Conservation (phyloP, 1,140 invertebrate genomes). For the Colletes latitarsis region DNA sequence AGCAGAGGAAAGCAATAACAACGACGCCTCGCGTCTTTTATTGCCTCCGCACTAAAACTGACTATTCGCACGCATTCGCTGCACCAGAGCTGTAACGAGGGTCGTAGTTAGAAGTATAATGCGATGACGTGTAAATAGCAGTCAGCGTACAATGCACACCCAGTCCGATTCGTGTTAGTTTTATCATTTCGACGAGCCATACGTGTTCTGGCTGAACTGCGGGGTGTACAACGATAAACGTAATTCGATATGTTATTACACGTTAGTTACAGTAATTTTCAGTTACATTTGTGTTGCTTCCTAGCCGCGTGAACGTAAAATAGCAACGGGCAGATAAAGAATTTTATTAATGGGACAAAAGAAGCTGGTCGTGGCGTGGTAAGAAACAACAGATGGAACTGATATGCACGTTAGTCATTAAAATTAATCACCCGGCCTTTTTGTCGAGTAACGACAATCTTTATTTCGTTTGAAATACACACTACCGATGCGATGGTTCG, state of each 20-base stretch:
- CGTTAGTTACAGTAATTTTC: conserved; percentile 6
- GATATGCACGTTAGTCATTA: conserved; percentile 27
- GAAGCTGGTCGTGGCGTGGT: background rate
- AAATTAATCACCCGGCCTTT: conserved; percentile 21
- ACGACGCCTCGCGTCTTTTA: conserved; percentile 52
- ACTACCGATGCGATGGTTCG: too few relatives aligned
- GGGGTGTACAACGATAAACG: background rate
- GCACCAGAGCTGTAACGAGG: conserved; percentile 46
- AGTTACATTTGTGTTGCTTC: background rate
- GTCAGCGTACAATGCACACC: conserved; percentile 35
- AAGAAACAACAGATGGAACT: background rate
- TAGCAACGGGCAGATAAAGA: background rate
- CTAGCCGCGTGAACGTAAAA: background rate
- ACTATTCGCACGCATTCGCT: conserved; percentile 50
- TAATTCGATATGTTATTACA: conserved; percentile 6
- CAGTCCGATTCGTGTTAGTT: conserved; percentile 33
- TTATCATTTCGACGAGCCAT: conserved; percentile 42
- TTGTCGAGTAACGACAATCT: conserved; percentile 6
- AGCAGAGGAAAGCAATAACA: conserved; percentile 28
- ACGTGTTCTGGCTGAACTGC: background rate
- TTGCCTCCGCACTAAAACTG: conserved; percentile 50
- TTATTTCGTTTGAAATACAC: background rate
- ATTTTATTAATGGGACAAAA: conserved; percentile 16
- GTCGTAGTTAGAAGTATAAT: conserved; percentile 48
- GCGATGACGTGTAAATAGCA: conserved; percentile 61